Percentiles rank a stretch among this genome's conserved stretches.
Evolutionary conservation across 2,888 invertebrate genomes (phyloP).

Genomic region (Clitarchus hookeri): DNA sequence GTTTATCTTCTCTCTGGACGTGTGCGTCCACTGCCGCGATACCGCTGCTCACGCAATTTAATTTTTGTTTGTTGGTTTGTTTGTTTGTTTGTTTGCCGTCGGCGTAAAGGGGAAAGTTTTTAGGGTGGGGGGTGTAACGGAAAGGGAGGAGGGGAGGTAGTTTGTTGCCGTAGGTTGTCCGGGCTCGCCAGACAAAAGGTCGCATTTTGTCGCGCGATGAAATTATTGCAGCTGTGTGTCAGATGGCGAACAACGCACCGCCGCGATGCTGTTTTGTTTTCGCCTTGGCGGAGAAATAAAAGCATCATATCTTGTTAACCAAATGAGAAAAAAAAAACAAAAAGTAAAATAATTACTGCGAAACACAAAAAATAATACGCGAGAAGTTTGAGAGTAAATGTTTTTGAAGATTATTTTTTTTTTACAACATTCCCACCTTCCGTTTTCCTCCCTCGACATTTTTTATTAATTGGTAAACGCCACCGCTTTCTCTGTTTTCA

Average conservation of each 20-base stretch:
- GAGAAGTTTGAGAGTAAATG: background rate
- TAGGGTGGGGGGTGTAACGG: no score
- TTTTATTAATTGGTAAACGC: conserved; percentile 7
- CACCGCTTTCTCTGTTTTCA: background rate
- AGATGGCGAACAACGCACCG: background rate
- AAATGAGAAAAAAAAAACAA: no score
- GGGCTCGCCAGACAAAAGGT: no score
- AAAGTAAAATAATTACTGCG: background rate
- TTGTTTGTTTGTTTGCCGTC: no score
- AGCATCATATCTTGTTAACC: background rate
- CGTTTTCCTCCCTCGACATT: background rate
- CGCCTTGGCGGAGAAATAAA: background rate
- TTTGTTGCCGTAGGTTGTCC: no score
- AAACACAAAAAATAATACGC: background rate
- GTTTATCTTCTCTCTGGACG: no score
- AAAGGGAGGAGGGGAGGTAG: no score
- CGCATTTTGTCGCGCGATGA: background rate
- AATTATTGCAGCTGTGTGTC: background rate
- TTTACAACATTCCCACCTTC: background rate
- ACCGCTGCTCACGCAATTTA: no score
- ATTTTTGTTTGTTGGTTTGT: no score
- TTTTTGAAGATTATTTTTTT: background rate
- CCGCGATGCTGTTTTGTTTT: conserved; percentile 14
- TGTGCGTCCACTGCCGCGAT: no score
- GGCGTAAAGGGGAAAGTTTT: no score